Base-by-base conservation (phyloP, 37 sponge, comb jelly and placozoan genomes). In the Chondrilla cf. caribensis region DNA sequence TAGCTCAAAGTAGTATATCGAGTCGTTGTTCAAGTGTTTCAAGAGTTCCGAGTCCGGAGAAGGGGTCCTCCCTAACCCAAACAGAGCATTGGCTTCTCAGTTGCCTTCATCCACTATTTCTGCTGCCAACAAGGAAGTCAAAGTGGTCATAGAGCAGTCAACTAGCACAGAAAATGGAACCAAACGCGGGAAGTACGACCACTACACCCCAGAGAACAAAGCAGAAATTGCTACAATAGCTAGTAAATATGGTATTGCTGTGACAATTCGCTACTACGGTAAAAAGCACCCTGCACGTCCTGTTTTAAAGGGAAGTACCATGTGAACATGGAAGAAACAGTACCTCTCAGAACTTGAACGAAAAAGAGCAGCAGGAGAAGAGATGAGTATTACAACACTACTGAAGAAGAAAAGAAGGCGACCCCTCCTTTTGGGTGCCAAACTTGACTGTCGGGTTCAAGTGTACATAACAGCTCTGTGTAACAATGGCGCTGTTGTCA, bases 101-200 rank as follows among this genome's bases (percentile, higher is more conserved):
- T 19, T 62, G 22, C 64, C 64, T 6, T 62, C 64, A 15, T 62
- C 64, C 22, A 70, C 72, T 70, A 70, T 70, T 33, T 70, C 72
- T 70, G 72, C 72, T 70, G 72, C 38, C 38, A 70, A 70, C 38
- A 70, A 29, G 38, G 72, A 70, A 70, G 72, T 70, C 72, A 70
- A 70, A 70, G 72, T 38, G 35, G 72, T 70, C 38, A 9, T 29
- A 38, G n/a, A n/a, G n/a, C 72, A 11, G 38, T 70, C 39, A 9
- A 70, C 38, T 70, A 31, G 7, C 6, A 37, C 39, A 70, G 72
- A 35, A 70, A 38, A 70, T 33, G 6, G 38, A 38, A 6, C 40
- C 72, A 31, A 70, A 31, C 64, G 64, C 6, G 64, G 64, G 7
- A 62, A 38, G 29, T 62, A 62, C 22, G 40, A 37, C 72, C 72